These are phyloP conservation scores for Xestia rhomboidea DNA, from an alignment of 2,888 invertebrate genomes.

Conservation along the genomic window DNA sequence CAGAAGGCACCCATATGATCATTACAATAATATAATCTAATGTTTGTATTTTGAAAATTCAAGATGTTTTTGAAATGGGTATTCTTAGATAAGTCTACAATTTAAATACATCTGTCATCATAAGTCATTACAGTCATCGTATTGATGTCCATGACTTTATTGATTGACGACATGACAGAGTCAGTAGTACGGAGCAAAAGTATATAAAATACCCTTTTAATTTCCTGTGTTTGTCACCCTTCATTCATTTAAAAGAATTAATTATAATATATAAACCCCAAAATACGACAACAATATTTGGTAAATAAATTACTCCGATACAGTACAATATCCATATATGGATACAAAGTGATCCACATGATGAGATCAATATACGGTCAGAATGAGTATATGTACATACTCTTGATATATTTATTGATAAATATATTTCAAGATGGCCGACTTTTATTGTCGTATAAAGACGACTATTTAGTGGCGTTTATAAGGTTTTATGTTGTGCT, in stretches of 20 bases:
- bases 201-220: neutral
- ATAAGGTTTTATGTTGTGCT: constrained; percentile 82
- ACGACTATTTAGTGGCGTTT: constrained; percentile 87
- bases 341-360: constrained; percentile 62
- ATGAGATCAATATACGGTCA: constrained; percentile 71
- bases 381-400: constrained; percentile 60
- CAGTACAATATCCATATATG: constrained; percentile 37
- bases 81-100: neutral
- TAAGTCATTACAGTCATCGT: neutral
- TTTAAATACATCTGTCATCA: neutral
- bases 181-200: neutral
- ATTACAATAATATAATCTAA: neutral
- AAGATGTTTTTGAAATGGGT: neutral
- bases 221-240: neutral
- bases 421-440: constrained; percentile 79
- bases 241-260: neutral
- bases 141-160: neutral
- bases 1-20: neutral
- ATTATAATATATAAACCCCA: constrained; percentile 6
- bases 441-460: constrained; percentile 86
- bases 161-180: neutral
- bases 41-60: neutral
- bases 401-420: constrained; percentile 86
- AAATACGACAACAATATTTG: constrained; percentile 23
- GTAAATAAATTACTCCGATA: constrained; percentile 26